These are phyloP conservation scores for Acanthosepion pharaonis DNA, from an alignment of 2,888 invertebrate genomes.

Conservation along the genomic window DNA sequence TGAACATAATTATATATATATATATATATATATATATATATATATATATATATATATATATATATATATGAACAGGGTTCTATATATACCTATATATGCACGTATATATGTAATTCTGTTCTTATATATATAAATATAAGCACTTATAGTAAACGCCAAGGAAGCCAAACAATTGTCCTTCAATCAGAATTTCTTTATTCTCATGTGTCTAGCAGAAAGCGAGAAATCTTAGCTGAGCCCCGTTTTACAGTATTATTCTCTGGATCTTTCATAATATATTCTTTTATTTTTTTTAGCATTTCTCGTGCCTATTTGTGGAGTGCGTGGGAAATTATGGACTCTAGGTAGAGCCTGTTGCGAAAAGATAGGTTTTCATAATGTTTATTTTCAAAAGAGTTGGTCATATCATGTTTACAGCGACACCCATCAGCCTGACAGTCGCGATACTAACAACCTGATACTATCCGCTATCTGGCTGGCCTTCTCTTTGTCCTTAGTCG, in stretches of 20 bases:
- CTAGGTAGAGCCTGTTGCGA: not conserved
- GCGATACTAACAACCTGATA: not conserved
- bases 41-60: too few relatives aligned
- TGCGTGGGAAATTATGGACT: not conserved
- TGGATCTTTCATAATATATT: not conserved
- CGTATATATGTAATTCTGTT: too few relatives aligned
- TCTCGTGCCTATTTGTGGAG: not conserved
- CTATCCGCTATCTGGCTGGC: not conserved
- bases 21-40: too few relatives aligned
- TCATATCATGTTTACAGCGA: slow-evolving; percentile 9
- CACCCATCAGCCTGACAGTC: not conserved
- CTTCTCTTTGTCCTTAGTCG: not conserved
- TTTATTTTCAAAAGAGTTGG: slow-evolving; percentile 14
- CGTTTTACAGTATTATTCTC: not conserved
- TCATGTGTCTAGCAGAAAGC: not conserved
- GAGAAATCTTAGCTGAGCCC: not conserved
- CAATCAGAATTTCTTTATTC: not conserved
- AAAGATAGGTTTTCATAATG: not conserved
- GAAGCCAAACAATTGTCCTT: not conserved
- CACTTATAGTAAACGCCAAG: not conserved
- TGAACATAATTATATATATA: too few relatives aligned
- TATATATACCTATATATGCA: too few relatives aligned
- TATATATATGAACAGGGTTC: too few relatives aligned
- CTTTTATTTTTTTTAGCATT: not conserved
- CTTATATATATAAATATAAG: too few relatives aligned